Percentiles rank a stretch among this genome's conserved stretches.
These are phyloP conservation scores for Porites divaricata DNA, from an alignment of 92 coral and sea anemone genomes.

Conservation along the genomic window DNA sequence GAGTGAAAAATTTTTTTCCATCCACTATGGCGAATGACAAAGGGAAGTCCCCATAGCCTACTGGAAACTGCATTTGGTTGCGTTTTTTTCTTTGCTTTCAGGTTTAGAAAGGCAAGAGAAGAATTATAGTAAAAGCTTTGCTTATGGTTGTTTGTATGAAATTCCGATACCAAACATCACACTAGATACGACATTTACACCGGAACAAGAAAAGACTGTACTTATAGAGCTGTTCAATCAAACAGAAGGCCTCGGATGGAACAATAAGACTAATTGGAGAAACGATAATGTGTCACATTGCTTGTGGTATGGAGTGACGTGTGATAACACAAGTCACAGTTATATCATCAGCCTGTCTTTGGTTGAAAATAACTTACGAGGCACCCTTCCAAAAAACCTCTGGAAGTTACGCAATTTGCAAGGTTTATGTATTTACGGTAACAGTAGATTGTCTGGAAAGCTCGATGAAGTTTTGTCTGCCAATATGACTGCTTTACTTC, in stretches of 20 bases:
- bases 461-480: constrained; percentile 56
- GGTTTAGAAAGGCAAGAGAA: not conserved
- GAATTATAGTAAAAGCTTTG: constrained; percentile 5
- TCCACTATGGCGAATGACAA: too few relatives aligned
- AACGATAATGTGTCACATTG: constrained; percentile 62
- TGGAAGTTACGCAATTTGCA: constrained; percentile 86
- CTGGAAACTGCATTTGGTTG: too few relatives aligned
- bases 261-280: constrained; percentile 27
- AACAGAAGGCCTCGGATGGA: constrained; percentile 75
- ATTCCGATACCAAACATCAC: constrained; percentile 24
- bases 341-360: constrained; percentile 65
- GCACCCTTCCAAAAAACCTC: constrained; percentile 61
- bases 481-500: constrained; percentile 74
- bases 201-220: constrained; percentile 60
- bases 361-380: constrained; percentile 59
- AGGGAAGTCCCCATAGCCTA: too few relatives aligned
- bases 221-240: constrained; percentile 64
- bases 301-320: constrained; percentile 76
- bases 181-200: constrained; percentile 59
- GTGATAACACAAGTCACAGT: constrained; percentile 47
- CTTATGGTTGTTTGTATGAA: constrained; percentile 37
- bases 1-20: too few relatives aligned
- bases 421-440: constrained; percentile 57
- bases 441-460: constrained; percentile 53
- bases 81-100: not conserved